Conservation (phyloP, 30 jellyfish, hydroid and myxozoan genomes). For the Mastigias papua region DNA sequence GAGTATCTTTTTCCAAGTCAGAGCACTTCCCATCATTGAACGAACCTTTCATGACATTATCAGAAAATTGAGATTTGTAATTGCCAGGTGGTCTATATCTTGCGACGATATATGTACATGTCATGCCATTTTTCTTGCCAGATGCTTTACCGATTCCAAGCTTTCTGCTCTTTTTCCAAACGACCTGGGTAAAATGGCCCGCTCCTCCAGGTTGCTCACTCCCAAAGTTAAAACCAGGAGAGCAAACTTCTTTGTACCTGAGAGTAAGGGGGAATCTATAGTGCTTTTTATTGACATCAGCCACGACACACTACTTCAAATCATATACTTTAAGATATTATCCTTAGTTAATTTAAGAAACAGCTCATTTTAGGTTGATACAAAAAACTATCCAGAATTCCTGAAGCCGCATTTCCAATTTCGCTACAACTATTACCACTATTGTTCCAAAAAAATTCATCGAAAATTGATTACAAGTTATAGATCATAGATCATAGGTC, state of each 20-base stretch:
- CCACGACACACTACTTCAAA: neutral
- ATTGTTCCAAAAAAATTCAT: too few relatives aligned
- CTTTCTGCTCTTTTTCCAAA: constrained; percentile 70
- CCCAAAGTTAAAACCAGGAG: constrained; percentile 79
- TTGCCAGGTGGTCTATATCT: constrained; percentile 86
- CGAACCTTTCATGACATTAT: constrained; percentile 63
- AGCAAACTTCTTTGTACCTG: constrained; percentile 95
- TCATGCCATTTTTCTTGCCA: constrained; percentile 58
- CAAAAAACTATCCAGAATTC: too few relatives aligned
- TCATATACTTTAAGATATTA: too few relatives aligned
- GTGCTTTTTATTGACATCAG: neutral
- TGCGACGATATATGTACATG: constrained; percentile 79
- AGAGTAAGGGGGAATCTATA: neutral
- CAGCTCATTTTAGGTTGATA: too few relatives aligned
- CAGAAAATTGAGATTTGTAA: constrained; percentile 54
- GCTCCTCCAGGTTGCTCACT: constrained; percentile 71
- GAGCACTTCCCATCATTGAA: constrained; percentile 67
- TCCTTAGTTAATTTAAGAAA: too few relatives aligned
- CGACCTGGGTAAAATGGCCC: constrained; percentile 84
- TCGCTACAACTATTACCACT: too few relatives aligned
- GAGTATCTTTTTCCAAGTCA: constrained; percentile 61
- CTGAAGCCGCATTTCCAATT: too few relatives aligned
- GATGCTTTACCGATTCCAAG: constrained; percentile 82
- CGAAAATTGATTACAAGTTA: too few relatives aligned
- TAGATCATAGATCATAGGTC: too few relatives aligned